A percentile compares a stretch with the other conserved stretches of the same genome.
phyloP scores from a whole-genome alignment of 2,113 vertebrate species.

The Apteryx owenii region DNA sequence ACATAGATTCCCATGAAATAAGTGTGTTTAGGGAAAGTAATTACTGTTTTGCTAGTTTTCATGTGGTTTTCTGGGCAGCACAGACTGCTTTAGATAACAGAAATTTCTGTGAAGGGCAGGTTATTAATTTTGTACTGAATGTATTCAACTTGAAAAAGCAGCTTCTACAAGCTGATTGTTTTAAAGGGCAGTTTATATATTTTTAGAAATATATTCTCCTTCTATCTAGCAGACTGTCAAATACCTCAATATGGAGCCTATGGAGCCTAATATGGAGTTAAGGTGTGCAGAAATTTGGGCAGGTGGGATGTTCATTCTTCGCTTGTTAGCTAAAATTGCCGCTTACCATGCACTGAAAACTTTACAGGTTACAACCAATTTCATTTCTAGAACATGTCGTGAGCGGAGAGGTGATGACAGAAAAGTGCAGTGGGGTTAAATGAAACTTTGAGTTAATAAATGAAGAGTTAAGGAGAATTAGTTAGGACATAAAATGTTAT shows the following conservation, averaged over 20 bases:
- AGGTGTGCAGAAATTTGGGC: not conserved
- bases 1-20: not conserved
- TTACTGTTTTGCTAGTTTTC: not conserved
- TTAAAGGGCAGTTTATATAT: not conserved
- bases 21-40: not conserved
- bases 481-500: not conserved
- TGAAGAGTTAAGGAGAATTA: not conserved
- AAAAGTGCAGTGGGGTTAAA: not conserved
- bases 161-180: not conserved
- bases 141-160: not conserved
- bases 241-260: not conserved
- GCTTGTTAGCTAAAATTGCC: not conserved
- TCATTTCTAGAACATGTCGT: not conserved
- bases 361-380: not conserved
- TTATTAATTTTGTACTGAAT: not conserved
- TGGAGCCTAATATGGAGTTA: not conserved
- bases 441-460: not conserved
- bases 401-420: not conserved
- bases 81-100: not conserved
- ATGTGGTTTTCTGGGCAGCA: not conserved
- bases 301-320: not conserved
- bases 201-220: not conserved
- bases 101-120: not conserved
- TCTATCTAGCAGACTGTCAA: not conserved
- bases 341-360: not conserved